phyloP scores from a whole-genome alignment of 53 echinoderm and acorn worm genomes.

The Zoroaster sp. region DNA sequence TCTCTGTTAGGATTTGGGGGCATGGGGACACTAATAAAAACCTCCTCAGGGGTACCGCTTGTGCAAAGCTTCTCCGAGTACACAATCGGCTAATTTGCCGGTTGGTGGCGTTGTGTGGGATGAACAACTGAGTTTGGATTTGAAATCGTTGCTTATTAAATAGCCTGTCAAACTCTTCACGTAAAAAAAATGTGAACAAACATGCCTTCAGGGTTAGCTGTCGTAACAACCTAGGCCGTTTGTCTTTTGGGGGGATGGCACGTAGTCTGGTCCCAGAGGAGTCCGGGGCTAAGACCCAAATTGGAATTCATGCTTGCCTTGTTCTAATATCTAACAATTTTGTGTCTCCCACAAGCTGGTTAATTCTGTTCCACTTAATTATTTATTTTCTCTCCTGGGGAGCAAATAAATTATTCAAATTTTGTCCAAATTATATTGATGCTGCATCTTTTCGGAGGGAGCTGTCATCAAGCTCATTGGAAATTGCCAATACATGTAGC shows the following conservation, averaged over 20 bases:
- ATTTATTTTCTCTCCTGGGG: not conserved
- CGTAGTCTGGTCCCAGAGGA: slow-evolving; percentile 25
- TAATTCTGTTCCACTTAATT: not conserved
- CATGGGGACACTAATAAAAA: slow-evolving; percentile 33
- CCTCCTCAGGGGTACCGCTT: not conserved
- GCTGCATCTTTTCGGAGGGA: too few relatives aligned
- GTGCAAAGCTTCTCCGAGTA: not conserved
- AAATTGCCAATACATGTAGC: too few relatives aligned
- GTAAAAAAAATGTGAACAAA: slow-evolving; percentile 31
- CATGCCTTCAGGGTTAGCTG: slow-evolving; percentile 52
- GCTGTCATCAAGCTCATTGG: too few relatives aligned
- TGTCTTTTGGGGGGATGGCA: slow-evolving; percentile 14
- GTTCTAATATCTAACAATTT: slow-evolving; percentile 25
- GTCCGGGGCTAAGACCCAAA: slow-evolving; percentile 7
- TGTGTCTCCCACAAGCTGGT: not conserved
- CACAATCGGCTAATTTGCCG: slow-evolving; percentile 7
- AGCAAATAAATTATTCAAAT: not conserved
- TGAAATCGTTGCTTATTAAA: slow-evolving; percentile 71
- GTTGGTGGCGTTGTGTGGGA: slow-evolving; percentile 46
- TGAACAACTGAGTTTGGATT: slow-evolving; percentile 39
- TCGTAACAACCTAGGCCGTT: slow-evolving; percentile 47
- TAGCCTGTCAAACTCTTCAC: slow-evolving; percentile 66
- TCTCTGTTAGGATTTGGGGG: slow-evolving; percentile 14
- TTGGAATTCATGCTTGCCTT: slow-evolving; percentile 50
- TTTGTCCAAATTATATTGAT: too few relatives aligned